These are phyloP conservation scores for Sternarchorhynchus goeldii DNA, from an alignment of 2,797 vertebrate genomes.

Conservation along the genomic window DNA sequence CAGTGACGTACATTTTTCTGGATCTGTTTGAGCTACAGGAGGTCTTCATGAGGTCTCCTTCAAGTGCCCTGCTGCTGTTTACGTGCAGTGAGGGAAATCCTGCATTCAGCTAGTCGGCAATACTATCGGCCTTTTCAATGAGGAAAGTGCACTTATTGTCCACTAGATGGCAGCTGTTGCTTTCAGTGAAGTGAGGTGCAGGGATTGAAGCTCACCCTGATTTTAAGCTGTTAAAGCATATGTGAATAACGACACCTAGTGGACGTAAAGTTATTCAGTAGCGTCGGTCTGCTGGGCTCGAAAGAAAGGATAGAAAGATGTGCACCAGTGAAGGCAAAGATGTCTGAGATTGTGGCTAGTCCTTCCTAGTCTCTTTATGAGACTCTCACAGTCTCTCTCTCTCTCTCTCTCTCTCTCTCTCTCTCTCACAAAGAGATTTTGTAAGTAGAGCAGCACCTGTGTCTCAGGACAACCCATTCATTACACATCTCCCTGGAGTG, in stretches of 20 bases:
- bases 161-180: conserved; percentile 66
- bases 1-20: conserved; percentile 23
- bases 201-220: not conserved
- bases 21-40: conserved; percentile 34
- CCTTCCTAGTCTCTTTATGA: not conserved
- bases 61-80: conserved; percentile 11
- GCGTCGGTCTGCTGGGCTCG: not conserved
- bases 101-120: not conserved
- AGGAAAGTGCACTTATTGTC: conserved; percentile 27
- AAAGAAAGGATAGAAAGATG: not conserved
- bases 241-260: conserved; percentile 64
- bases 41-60: conserved; percentile 48
- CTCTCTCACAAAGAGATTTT: conserved; percentile 50
- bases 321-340: not conserved
- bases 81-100: conserved; percentile 2
- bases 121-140: not conserved
- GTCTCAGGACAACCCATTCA: conserved; percentile 75
- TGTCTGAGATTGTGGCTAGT: not conserved
- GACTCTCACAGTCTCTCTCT: not conserved
- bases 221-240: not conserved
- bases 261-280: conserved; percentile 26
- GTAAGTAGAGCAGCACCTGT: conserved; percentile 80
- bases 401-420: conserved; percentile 28
- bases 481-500: conserved; percentile 72
- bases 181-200: conserved; percentile 15